Evolutionary conservation across 2,113 vertebrate species (phyloP).

Genomic region (Coracopsis vasa): DNA sequence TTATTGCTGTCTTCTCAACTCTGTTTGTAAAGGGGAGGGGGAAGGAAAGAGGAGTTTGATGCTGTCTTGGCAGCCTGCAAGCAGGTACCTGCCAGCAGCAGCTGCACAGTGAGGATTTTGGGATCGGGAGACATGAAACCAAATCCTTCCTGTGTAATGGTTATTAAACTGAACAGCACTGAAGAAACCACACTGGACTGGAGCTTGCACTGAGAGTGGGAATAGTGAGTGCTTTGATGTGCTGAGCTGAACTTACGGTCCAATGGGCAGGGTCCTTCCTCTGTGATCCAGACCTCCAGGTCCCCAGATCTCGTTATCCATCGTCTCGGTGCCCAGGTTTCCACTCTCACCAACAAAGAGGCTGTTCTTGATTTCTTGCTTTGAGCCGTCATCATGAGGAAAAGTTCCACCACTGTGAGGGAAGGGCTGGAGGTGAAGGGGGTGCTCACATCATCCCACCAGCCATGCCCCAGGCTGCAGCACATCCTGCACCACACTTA

Average conservation of each 20-base stretch:
- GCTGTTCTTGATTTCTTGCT: conserved; percentile 94
- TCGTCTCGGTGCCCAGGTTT: conserved; percentile 83
- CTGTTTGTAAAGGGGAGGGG: not conserved
- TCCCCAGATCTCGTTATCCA: conserved; percentile 86
- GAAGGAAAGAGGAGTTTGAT: not conserved
- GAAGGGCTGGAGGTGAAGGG: not conserved
- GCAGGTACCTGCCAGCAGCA: conserved; percentile 5
- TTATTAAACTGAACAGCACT: not conserved
- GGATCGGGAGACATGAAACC: not conserved
- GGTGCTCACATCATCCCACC: not conserved
- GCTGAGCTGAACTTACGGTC: conserved; percentile 80
- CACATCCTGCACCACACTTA: conserved; percentile 40
- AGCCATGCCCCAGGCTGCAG: not conserved
- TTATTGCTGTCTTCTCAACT: not conserved
- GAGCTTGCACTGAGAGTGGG: not conserved
- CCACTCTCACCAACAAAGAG: conserved; percentile 95
- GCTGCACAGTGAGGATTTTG: not conserved
- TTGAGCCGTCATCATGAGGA: conserved; percentile 93
- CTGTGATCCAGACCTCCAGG: conserved; percentile 85
- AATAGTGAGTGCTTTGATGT: not conserved
- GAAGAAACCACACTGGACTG: not conserved
- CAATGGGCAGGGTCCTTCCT: conserved; percentile 87
- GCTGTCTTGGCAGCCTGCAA: not conserved
- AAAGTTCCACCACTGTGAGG: conserved; percentile 90
- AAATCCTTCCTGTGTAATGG: not conserved